Evolutionary conservation across 2,888 invertebrate genomes (phyloP).

Genomic region (Stratiomys singularior): DNA sequence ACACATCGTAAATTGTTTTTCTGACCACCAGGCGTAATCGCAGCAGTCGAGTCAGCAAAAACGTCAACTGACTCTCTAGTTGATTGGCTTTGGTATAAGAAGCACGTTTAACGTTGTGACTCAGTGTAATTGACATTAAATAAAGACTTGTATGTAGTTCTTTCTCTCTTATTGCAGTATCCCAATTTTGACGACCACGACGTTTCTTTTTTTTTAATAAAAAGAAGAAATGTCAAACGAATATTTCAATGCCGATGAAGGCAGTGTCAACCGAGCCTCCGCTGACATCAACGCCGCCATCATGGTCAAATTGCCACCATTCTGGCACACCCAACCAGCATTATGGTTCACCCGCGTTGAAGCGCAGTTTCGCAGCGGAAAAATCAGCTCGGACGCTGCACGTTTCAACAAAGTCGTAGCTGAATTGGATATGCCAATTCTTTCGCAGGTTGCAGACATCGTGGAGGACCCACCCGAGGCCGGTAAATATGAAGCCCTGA

Average conservation of each 20-base stretch:
- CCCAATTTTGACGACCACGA: background rate
- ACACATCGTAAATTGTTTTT: too few relatives aligned
- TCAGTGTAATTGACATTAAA: too few relatives aligned
- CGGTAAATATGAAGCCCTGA: background rate
- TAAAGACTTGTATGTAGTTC: too few relatives aligned
- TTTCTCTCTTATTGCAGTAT: too few relatives aligned
- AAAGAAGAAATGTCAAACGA: background rate
- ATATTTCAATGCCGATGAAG: background rate
- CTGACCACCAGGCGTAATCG: too few relatives aligned
- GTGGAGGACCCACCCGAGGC: background rate
- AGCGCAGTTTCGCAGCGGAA: background rate
- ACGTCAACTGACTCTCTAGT: too few relatives aligned
- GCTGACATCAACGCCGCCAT: background rate
- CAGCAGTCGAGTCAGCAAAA: too few relatives aligned
- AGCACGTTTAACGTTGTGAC: too few relatives aligned
- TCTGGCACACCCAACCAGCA: background rate
- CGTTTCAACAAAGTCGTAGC: background rate
- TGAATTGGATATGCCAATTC: background rate
- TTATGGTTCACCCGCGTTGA: background rate
- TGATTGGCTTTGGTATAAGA: too few relatives aligned
- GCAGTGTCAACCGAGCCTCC: background rate
- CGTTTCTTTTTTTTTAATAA: background rate
- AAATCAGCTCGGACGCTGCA: background rate
- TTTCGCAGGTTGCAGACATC: background rate
- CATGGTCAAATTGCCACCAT: background rate